Percentiles rank a stretch among this genome's conserved stretches.
phyloP scores from a whole-genome alignment of 2,113 vertebrate genomes.

The Platysternon megacephalum region DNA sequence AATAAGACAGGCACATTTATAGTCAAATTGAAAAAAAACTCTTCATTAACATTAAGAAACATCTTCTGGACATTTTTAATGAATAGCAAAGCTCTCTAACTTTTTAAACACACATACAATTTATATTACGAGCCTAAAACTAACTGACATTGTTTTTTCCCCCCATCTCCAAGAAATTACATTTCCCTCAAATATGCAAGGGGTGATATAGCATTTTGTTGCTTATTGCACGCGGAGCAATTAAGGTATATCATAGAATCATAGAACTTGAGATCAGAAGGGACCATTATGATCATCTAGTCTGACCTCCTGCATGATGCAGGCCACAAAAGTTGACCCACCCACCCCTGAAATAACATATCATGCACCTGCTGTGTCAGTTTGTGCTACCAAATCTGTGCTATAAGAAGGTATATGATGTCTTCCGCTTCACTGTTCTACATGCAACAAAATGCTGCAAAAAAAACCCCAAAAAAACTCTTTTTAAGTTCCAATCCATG shows the following conservation, averaged over 20 bases:
- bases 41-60: background rate
- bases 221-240: background rate
- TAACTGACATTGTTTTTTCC: too few species aligned
- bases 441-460: background rate
- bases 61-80: background rate
- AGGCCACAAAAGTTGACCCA: too few species aligned
- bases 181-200: background rate
- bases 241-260: background rate
- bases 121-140: background rate
- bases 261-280: too few species aligned
- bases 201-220: background rate
- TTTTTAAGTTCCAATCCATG: background rate
- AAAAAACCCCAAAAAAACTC: too few species aligned
- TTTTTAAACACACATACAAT: background rate
- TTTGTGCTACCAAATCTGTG: background rate
- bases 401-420: background rate
- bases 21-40: background rate
- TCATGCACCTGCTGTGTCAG: background rate
- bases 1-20: constrained; percentile 9
- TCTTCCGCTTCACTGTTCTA: background rate
- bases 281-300: too few species aligned
- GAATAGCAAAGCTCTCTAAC: background rate
- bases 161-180: background rate
- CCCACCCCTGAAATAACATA: too few species aligned
- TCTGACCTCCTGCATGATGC: too few species aligned